Evolutionary conservation across 92 coral and sea anemone species (phyloP), one percentile per base, ranked within the genome.

Genomic region (Porites evermanni): DNA sequence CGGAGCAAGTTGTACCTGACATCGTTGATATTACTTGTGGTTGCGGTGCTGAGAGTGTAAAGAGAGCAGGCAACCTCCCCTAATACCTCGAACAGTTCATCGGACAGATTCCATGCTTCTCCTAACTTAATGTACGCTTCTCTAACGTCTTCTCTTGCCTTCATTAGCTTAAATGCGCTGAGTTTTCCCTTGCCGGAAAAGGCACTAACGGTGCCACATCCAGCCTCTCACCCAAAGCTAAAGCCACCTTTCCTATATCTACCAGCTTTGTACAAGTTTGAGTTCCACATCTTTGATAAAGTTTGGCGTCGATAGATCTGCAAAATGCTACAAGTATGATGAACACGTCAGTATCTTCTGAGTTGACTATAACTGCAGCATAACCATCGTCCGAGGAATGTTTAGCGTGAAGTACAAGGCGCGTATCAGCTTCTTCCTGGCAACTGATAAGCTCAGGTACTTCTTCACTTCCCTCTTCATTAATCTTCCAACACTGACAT

Each of bases 361-460:
- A 69, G 52, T 79, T 29, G 67, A 87, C 67, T 52, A 90, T 20
- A 47, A 81, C 85, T 47, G 80, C 66, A n/a, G 61, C 38, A 67
- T 13, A 90, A 59, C 93, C 88, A 29, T 77, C 88, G 2, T 76
- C n/a, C 7, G 77, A 79, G 3, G 85, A 88, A 72, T 82, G 83
- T 20, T 91, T 13, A 64, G 85, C 88, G 58, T 64, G 91, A 69
- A 91, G 80, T 18, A 91, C 88, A 6, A 91, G 74, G 67, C 85
- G 88, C 12, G 88, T 87, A 59, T 81, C 93, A 19, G 88, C 93
- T 73, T 91, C 94, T 86, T 90, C 91, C 60, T 81, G 91, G 13
- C 64, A 67, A 66, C 85, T 74, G 32, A 20, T 10, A 8, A 86
- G 53, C 10, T 61, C 11, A 12, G 90, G 91, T 2, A 82, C 88